Evolutionary conservation across 2,113 vertebrate species (phyloP).

Genomic region (Balaenoptera acutorostrata): DNA sequence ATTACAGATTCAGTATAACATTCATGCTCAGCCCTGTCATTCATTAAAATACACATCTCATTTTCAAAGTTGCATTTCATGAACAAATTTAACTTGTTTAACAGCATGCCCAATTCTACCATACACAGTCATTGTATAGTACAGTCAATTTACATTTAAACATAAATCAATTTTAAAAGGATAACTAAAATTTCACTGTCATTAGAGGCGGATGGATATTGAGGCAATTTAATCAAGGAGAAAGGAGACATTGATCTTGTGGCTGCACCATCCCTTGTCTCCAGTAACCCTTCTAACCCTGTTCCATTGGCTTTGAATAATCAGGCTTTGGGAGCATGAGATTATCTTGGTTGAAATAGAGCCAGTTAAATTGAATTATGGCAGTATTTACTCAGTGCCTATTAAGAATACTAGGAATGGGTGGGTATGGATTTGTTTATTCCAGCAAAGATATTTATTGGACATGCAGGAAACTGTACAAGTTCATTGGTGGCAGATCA

Average conservation of each 20-base stretch:
- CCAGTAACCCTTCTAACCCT: neutral
- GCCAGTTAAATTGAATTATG: neutral
- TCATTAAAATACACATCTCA: constrained; percentile 56
- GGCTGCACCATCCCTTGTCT: neutral
- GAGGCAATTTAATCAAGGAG: constrained; percentile 18
- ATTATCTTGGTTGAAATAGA: neutral
- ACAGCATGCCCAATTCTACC: neutral
- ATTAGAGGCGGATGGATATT: constrained; percentile 47
- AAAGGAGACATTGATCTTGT: constrained; percentile 34
- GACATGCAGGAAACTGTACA: neutral
- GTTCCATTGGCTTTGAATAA: neutral
- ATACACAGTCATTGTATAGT: neutral
- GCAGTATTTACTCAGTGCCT: neutral
- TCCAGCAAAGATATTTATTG: neutral
- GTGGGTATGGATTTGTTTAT: neutral
- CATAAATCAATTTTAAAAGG: constrained; percentile 22
- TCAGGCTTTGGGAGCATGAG: neutral
- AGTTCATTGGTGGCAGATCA: neutral
- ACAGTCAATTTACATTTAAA: neutral
- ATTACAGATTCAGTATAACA: neutral
- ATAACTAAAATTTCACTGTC: constrained; percentile 26
- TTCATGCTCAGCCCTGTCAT: constrained; percentile 12
- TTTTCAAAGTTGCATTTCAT: constrained; percentile 51
- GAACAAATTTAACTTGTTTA: constrained; percentile 49
- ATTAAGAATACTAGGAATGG: neutral